These are phyloP conservation scores for Ganaspis brasiliensis DNA, from an alignment of 2,888 invertebrate species.

Conservation along the genomic window DNA sequence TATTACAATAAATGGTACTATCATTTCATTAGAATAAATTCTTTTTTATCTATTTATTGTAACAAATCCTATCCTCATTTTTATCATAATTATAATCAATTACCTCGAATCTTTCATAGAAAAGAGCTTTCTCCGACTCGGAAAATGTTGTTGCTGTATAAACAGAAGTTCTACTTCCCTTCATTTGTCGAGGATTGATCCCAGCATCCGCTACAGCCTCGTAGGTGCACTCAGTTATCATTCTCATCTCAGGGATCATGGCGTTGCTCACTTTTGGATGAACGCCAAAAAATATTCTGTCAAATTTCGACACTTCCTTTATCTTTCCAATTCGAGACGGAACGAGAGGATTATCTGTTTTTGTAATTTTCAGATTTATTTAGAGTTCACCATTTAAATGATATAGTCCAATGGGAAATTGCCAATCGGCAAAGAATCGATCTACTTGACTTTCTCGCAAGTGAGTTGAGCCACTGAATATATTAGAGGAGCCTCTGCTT, in stretches of 20 bases:
- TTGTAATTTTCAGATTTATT: not conserved
- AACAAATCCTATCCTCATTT: no score
- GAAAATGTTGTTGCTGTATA: conserved; percentile 57
- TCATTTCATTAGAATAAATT: no score
- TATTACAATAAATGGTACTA: no score
- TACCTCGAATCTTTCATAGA: conserved; percentile 59
- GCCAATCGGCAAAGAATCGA: no score
- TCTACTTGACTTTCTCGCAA: no score
- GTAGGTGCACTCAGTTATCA: conserved; percentile 54
- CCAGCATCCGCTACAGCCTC: conserved; percentile 63
- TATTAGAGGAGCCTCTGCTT: no score
- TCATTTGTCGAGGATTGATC: conserved; percentile 57
- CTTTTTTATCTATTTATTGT: no score
- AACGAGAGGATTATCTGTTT: conserved; percentile 45
- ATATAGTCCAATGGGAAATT: no score
- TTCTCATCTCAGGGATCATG: conserved; percentile 60
- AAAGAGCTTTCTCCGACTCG: conserved; percentile 60
- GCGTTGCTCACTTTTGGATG: conserved; percentile 53
- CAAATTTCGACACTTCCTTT: conserved; percentile 55
- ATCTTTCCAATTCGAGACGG: conserved; percentile 57
- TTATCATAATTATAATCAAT: no score
- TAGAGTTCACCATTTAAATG: not conserved
- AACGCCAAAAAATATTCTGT: conserved; percentile 61
- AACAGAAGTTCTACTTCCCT: conserved; percentile 54
- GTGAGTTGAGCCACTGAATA: no score